Conservation (phyloP, 2,113 vertebrate species). For the Elaphurus davidianus region DNA sequence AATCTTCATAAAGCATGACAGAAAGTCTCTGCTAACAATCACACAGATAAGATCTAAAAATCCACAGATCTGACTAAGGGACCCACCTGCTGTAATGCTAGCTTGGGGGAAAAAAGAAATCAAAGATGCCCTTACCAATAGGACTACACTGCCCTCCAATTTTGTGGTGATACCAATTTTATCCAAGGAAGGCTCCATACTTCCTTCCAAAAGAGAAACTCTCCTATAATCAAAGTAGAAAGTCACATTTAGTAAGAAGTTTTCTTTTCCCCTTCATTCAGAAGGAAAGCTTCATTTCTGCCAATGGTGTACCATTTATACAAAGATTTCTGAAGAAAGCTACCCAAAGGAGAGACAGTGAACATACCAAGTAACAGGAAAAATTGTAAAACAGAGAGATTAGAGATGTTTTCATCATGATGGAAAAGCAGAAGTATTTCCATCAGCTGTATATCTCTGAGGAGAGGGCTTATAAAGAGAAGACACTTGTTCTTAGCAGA, state of each 20-base stretch:
- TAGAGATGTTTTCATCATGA: neutral
- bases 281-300: neutral
- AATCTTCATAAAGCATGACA: neutral
- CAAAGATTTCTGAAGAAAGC: neutral
- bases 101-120: neutral
- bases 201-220: neutral
- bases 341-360: neutral
- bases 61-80: too few species aligned
- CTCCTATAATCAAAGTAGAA: neutral
- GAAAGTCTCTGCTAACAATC: neutral
- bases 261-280: neutral
- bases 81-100: accelerated
- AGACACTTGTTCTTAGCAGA: neutral
- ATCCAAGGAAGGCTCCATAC: neutral
- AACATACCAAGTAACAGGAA: neutral
- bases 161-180: neutral
- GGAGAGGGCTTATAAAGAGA: neutral
- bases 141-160: neutral
- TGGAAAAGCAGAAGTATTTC: neutral
- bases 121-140: neutral
- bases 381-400: neutral
- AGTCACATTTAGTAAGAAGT: neutral
- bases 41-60: too few species aligned
- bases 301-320: neutral
- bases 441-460: neutral